Conservation (phyloP, 37 sponge, comb jelly and placozoan genomes). For the Axinella damicornis region DNA sequence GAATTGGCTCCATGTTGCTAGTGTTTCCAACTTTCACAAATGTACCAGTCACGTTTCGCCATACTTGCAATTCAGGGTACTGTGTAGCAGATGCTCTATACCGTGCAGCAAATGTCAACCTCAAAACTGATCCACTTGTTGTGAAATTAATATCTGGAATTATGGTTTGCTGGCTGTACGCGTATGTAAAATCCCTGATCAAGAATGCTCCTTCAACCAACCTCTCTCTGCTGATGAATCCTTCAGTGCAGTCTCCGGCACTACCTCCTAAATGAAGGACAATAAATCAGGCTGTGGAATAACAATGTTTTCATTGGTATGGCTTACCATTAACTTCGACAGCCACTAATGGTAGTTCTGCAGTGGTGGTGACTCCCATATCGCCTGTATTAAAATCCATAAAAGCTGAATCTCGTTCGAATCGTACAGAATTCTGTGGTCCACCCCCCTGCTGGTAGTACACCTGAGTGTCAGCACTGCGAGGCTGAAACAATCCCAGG, state of each 20-base stretch:
- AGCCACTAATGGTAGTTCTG: conserved; percentile 4
- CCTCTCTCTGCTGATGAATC: too few species aligned
- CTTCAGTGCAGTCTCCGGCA: too few species aligned
- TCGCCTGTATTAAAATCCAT: too few species aligned
- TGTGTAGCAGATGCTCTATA: not conserved
- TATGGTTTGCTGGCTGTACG: not conserved
- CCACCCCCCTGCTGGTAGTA: conserved; percentile 8
- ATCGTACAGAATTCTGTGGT: not conserved
- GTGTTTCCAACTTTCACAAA: not conserved
- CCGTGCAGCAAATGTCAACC: not conserved
- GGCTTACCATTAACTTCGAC: not conserved
- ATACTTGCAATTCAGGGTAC: conserved; percentile 2
- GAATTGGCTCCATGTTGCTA: not conserved
- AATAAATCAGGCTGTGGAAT: too few species aligned
- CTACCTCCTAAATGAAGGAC: too few species aligned
- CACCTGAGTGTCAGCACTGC: too few species aligned
- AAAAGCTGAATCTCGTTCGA: too few species aligned
- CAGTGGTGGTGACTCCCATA: too few species aligned
- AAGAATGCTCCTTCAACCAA: too few species aligned
- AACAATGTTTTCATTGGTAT: too few species aligned
- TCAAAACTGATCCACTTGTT: not conserved
- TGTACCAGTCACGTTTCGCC: not conserved
- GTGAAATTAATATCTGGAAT: not conserved
- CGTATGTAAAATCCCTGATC: too few species aligned
- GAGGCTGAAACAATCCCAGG: conserved; percentile 2